These are phyloP conservation scores for Mus minutoides DNA, from an alignment of 2,797 vertebrate genomes.

Conservation along the genomic window DNA sequence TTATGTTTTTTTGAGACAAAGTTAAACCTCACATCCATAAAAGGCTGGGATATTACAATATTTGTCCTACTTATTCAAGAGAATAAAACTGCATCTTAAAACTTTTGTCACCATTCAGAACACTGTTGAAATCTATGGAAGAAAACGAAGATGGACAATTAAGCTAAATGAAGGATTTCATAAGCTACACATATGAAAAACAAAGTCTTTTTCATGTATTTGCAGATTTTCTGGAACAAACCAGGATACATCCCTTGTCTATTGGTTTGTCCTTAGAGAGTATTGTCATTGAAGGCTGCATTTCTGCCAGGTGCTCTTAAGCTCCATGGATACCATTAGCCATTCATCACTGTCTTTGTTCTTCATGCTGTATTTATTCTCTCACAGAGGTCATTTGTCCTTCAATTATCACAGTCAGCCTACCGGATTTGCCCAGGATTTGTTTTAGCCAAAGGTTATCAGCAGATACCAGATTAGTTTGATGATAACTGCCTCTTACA, in stretches of 20 bases:
- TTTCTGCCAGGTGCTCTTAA: background rate
- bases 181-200: background rate
- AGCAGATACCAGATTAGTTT: background rate
- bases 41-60: background rate
- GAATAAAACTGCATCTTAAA: background rate
- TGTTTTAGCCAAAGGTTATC: slow-evolving; percentile 1
- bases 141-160: background rate
- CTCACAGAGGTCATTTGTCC: background rate
- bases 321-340: background rate
- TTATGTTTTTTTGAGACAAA: slow-evolving; percentile 47
- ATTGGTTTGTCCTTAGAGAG: background rate
- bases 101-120: background rate
- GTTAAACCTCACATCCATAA: background rate
- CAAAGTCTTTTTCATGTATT: background rate
- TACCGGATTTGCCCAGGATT: background rate
- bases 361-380: background rate
- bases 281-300: background rate
- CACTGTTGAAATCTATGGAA: background rate
- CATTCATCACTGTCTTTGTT: background rate
- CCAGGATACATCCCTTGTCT: background rate
- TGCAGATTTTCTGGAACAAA: background rate
- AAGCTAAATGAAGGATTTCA: background rate
- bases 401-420: background rate
- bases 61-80: background rate
- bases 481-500: background rate